Evolutionary conservation across 2,888 invertebrate genomes (phyloP), one percentile per base, ranked within the genome.

Genomic region (Sinhomidia bicolor): DNA sequence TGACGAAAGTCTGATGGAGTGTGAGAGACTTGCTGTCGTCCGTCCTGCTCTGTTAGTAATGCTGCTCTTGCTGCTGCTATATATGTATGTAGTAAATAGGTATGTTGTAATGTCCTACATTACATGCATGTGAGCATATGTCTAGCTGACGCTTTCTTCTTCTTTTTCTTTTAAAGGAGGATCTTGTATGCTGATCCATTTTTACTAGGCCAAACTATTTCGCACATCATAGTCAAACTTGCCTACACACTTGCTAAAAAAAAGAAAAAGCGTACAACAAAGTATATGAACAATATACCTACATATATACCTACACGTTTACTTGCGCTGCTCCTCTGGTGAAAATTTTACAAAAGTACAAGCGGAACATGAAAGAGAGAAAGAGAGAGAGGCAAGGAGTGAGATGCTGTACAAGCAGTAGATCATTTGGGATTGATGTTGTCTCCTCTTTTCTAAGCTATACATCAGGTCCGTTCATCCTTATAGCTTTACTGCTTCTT

Each of bases 381-480:
- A 41, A 80, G 41, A 76, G 54, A 68, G 41, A 65, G 32, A 0
- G 32, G n/a, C 29, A 26, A 17, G 54, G 54, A 79, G 32, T 57
- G 76, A 62, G 65, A 74, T 76, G 85, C 85, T 74, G 89, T 89
- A 89, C 89, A 85, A 85, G 89, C 85, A 89, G 89, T 91, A 91
- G 81, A 91, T 91, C 91, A 91, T 90, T 91, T 82, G 89, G 90
- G 90, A 91, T 91, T 91, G 91, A 89, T 90, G 89, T 82, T 90
- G 90, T 91, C 90, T 86, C 80, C 84, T 89, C 79, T 80, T 80
- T 76, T 82, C 76, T 85, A 85, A 89, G 88, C 88, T 89, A 85
- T 89, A 89, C 88, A 89, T 84, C 85, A 89, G 85, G 85, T 51
- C 74, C 41, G 74, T 44, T 89, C 84, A 89, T 89, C 89, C 85